phyloP scores from a whole-genome alignment of 2,113 vertebrate genomes.

The Saimiri boliviensis region DNA sequence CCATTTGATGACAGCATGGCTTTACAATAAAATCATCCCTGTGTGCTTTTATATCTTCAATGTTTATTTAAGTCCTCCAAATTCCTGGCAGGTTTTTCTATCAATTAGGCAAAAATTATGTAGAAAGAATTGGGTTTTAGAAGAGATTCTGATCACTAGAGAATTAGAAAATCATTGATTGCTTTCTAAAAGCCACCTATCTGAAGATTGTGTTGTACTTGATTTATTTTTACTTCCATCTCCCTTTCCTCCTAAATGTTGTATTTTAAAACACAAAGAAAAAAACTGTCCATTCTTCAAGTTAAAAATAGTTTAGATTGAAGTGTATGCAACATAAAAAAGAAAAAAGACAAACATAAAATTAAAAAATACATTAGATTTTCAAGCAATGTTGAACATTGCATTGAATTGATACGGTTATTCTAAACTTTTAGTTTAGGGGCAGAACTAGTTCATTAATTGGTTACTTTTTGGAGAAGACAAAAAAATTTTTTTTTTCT shows the following conservation, averaged over 20 bases:
- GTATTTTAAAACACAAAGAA: not conserved
- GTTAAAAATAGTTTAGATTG: not conserved
- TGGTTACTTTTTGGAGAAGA: not conserved
- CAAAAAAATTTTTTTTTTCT: not conserved
- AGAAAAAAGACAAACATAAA: too few relatives aligned
- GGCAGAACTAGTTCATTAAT: not conserved
- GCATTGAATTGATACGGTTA: not conserved
- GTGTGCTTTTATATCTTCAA: not conserved
- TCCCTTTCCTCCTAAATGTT: too few relatives aligned
- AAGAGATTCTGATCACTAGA: not conserved
- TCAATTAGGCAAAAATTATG: not conserved
- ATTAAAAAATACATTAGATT: not conserved
- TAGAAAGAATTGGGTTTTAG: not conserved
- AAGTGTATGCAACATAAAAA: too few relatives aligned
- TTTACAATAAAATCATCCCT: conserved; percentile 35
- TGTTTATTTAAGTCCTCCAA: conserved; percentile 4
- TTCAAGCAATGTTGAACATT: not conserved
- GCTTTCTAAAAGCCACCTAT: not conserved
- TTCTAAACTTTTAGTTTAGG: not conserved
- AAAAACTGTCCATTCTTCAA: not conserved
- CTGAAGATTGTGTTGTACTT: not conserved
- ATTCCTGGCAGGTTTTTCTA: not conserved
- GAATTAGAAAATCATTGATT: not conserved
- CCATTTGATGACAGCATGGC: not conserved
- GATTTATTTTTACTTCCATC: too few relatives aligned